A percentile compares a stretch with the other conserved stretches of the same genome.
Conservation (phyloP, 1,140 invertebrate species). For the Calephelis virginiensis region DNA sequence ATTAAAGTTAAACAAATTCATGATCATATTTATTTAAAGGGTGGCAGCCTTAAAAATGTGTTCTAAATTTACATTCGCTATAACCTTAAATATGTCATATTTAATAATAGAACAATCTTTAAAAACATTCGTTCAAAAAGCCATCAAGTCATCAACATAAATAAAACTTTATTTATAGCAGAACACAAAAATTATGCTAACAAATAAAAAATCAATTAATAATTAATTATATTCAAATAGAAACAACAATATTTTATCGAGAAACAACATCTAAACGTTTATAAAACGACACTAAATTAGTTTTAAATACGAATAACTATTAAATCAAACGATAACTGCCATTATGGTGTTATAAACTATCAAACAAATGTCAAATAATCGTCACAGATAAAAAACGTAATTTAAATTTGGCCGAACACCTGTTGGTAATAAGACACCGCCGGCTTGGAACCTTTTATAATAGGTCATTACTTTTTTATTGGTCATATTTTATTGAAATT, state of each 20-base stretch:
- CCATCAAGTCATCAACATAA: too few species aligned
- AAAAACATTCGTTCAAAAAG: too few species aligned
- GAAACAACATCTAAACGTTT: neutral
- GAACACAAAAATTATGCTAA: neutral
- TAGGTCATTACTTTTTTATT: constrained; percentile 17
- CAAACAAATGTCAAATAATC: constrained; percentile 13
- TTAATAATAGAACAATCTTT: too few species aligned
- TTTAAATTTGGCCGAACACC: constrained; percentile 31
- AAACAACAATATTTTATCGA: constrained; percentile 9
- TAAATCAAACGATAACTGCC: constrained; percentile 1
- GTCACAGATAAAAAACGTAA: constrained; percentile 20
- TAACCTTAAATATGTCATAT: too few species aligned
- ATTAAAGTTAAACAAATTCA: too few species aligned
- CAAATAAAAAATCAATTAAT: neutral
- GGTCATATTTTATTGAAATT: constrained; percentile 17
- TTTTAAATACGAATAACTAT: constrained; percentile 3
- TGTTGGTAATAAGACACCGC: constrained; percentile 21
- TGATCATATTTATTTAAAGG: too few species aligned
- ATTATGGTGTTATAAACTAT: constrained; percentile 10
- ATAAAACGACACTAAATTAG: constrained; percentile 1
- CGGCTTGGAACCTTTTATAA: constrained; percentile 13
- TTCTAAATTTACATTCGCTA: too few species aligned
- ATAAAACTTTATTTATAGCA: too few species aligned
- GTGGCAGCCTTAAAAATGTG: too few species aligned
- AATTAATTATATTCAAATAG: constrained; percentile 3